A percentile compares a stretch with the other conserved stretches of the same genome.
phyloP scores from a whole-genome alignment of 1,140 invertebrate genomes.

The Eumaeus atala region DNA sequence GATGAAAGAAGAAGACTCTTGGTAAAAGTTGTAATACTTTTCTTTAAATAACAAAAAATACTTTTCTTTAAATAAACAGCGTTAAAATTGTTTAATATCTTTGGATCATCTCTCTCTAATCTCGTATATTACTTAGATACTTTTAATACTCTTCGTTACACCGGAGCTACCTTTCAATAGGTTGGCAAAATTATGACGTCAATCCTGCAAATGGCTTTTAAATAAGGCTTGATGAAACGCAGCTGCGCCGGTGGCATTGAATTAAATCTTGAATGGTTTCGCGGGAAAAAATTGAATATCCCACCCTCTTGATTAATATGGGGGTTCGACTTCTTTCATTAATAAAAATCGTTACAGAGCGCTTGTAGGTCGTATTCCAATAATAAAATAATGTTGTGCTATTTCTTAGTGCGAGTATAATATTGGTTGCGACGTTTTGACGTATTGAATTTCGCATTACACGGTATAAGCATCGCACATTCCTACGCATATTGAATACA shows the following conservation, averaged over 20 bases:
- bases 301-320: constrained; percentile 12
- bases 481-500: too few relatives aligned
- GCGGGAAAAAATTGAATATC: constrained; percentile 11
- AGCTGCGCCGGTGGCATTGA: constrained; percentile 18
- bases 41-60: too few relatives aligned
- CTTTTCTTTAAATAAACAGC: neutral
- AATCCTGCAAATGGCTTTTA: constrained; percentile 24
- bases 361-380: too few relatives aligned
- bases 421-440: too few relatives aligned
- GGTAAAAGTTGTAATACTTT: too few relatives aligned
- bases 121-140: neutral
- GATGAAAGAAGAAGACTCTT: too few relatives aligned
- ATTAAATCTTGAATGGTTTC: constrained; percentile 16
- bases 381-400: too few relatives aligned
- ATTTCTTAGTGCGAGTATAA: too few relatives aligned
- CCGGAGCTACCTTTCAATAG: neutral
- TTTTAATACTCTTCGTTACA: too few relatives aligned
- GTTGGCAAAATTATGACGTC: constrained; percentile 21
- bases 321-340: constrained; percentile 1
- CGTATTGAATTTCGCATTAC: too few relatives aligned
- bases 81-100: neutral
- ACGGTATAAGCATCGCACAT: too few relatives aligned
- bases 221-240: constrained; percentile 23
- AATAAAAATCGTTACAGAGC: neutral
- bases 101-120: constrained; percentile 7